Percentiles rank a stretch among this genome's conserved stretches.
These are phyloP conservation scores for Sebastes goodei DNA, from an alignment of 2,797 vertebrate genomes.

Conservation along the genomic window DNA sequence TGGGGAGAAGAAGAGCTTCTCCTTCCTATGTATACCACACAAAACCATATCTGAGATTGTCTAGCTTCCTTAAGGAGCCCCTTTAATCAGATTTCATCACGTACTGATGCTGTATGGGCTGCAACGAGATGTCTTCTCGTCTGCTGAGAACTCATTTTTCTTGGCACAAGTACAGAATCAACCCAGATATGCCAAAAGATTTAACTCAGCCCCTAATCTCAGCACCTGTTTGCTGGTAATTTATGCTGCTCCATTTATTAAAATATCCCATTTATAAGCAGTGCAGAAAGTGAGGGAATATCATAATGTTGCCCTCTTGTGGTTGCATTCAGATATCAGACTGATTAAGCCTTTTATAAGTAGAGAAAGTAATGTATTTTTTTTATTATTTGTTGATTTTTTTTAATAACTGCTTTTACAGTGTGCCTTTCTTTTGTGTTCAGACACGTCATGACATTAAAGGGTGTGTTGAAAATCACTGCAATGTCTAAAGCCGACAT, in stretches of 20 bases:
- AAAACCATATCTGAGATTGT: not conserved
- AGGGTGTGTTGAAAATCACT: not conserved
- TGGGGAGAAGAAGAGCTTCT: not conserved
- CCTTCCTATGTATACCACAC: not conserved
- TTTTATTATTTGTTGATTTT: not conserved
- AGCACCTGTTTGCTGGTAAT: slow-evolving; percentile 49
- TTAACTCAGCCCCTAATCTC: slow-evolving; percentile 45
- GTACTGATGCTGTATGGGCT: not conserved
- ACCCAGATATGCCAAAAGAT: slow-evolving; percentile 44
- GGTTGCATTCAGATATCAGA: slow-evolving; percentile 23
- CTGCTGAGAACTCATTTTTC: slow-evolving; percentile 21
- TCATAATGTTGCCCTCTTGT: slow-evolving; percentile 55
- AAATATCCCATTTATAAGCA: slow-evolving; percentile 32
- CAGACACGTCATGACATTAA: not conserved
- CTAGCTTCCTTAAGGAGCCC: slow-evolving; percentile 3
- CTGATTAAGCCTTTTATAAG: slow-evolving; percentile 12
- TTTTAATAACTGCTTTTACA: not conserved
- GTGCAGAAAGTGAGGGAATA: slow-evolving; percentile 15
- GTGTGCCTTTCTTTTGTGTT: not conserved
- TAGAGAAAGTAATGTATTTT: not conserved
- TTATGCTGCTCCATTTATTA: slow-evolving; percentile 44
- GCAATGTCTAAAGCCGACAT: not conserved
- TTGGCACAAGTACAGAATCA: slow-evolving; percentile 30
- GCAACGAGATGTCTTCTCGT: slow-evolving; percentile 10
- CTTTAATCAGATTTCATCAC: slow-evolving; percentile 38